These are phyloP conservation scores for Aphelenchoides besseyi DNA, from an alignment of 1,140 invertebrate genomes.

Conservation along the genomic window DNA sequence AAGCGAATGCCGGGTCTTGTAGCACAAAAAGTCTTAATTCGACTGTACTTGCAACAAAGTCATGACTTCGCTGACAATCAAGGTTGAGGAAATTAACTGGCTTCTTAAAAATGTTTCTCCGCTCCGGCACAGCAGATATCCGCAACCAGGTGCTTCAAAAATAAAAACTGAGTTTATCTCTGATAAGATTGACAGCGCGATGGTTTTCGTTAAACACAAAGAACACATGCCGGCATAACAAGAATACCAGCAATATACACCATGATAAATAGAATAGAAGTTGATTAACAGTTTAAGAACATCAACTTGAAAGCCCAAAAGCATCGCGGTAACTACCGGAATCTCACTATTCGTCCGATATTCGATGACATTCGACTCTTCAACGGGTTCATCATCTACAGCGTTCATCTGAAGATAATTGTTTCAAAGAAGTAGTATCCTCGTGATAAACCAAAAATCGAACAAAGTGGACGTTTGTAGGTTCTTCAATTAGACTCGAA, in stretches of 20 bases:
- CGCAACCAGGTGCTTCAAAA: too few relatives aligned
- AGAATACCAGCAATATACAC: conserved; percentile 25
- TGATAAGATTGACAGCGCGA: not conserved
- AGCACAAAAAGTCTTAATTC: conserved; percentile 19
- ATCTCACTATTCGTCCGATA: not conserved
- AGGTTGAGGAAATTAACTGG: conserved; percentile 22
- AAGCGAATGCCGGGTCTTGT: conserved; percentile 27
- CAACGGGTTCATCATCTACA: too few relatives aligned
- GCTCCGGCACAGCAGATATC: conserved; percentile 24
- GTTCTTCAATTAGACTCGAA: too few relatives aligned
- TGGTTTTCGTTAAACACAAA: not conserved
- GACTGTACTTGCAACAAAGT: conserved; percentile 28
- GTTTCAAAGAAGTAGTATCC: too few relatives aligned
- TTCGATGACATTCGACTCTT: too few relatives aligned
- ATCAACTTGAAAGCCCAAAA: not conserved
- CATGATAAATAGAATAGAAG: conserved; percentile 16
- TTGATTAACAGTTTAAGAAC: too few relatives aligned
- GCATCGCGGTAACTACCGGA: not conserved
- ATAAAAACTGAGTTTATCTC: too few relatives aligned
- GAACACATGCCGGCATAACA: conserved; percentile 21
- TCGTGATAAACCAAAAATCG: too few relatives aligned
- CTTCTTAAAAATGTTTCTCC: conserved; percentile 12
- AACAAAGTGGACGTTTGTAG: too few relatives aligned
- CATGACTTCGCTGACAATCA: conserved; percentile 18
- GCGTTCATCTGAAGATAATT: too few relatives aligned